Conservation (phyloP, 1,140 invertebrate genomes). For the Microplitis mediator region DNA sequence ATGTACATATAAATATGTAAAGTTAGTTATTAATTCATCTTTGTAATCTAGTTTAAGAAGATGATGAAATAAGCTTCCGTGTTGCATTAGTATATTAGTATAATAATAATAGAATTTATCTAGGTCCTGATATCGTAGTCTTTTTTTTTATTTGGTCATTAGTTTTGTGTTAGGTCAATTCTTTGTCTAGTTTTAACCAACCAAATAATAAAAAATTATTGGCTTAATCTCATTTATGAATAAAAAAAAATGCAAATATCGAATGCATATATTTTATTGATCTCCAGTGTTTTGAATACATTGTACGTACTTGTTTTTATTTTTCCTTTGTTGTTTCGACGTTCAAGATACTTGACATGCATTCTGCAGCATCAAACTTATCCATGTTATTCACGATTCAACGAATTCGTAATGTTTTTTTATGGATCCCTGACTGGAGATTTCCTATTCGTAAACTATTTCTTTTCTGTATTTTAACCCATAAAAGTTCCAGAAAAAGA, state of each 20-base stretch:
- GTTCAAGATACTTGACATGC: not conserved
- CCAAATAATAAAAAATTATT: not conserved
- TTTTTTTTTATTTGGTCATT: not conserved
- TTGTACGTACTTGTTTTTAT: not conserved
- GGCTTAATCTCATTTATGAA: too few species aligned
- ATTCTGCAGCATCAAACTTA: not conserved
- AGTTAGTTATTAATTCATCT: not conserved
- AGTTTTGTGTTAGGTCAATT: slow-evolving; percentile 5
- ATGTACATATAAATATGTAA: not conserved
- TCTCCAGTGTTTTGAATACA: not conserved
- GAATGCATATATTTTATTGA: not conserved
- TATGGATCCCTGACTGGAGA: slow-evolving; percentile 14
- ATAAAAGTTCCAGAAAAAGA: not conserved
- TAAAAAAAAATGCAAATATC: not conserved
- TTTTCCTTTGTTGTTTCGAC: not conserved
- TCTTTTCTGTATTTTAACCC: not conserved
- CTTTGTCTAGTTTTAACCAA: not conserved
- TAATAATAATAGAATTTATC: slow-evolving; percentile 12
- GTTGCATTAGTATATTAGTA: slow-evolving; percentile 51
- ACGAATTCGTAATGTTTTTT: slow-evolving; percentile 35
- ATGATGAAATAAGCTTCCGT: slow-evolving; percentile 57
- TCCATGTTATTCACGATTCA: slow-evolving; percentile 34
- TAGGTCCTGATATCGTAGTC: not conserved
- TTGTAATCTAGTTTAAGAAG: slow-evolving; percentile 1
- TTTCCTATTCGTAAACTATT: slow-evolving; percentile 5